Evolutionary conservation across 2,888 invertebrate genomes (phyloP).

Genomic region (Pteria penguin): DNA sequence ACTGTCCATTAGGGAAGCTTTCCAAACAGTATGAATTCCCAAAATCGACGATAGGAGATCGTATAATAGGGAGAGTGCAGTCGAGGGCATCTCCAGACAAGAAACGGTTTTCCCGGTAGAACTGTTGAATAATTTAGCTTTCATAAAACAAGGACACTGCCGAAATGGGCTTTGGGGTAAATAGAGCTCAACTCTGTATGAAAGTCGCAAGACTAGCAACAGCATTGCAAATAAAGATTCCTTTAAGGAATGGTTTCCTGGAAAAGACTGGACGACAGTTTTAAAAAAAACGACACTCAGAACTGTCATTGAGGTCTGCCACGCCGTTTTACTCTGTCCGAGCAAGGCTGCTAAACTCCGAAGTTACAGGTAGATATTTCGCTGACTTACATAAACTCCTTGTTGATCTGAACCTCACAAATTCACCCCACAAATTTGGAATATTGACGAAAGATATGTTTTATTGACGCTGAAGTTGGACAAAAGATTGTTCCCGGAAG

Average conservation of each 20-base stretch:
- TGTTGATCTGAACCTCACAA: not conserved
- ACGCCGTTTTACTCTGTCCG: slow-evolving; percentile 24
- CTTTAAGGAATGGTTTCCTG: slow-evolving; percentile 45
- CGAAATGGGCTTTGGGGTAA: slow-evolving; percentile 46
- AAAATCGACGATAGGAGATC: not conserved
- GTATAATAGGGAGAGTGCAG: not conserved
- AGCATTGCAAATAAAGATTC: slow-evolving; percentile 26
- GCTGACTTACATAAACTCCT: slow-evolving; percentile 13
- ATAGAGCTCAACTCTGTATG: slow-evolving; percentile 28
- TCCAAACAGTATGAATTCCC: not conserved
- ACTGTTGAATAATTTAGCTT: not conserved
- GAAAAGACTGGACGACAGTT: slow-evolving; percentile 44
- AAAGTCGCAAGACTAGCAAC: slow-evolving; percentile 30
- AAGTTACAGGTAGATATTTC: slow-evolving; percentile 23
- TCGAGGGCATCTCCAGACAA: not conserved
- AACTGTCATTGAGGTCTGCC: slow-evolving; percentile 37
- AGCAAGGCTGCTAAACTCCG: slow-evolving; percentile 32
- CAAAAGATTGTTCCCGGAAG: slow-evolving; percentile 40
- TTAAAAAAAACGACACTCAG: slow-evolving; percentile 37
- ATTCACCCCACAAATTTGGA: slow-evolving; percentile 22
- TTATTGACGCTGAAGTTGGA: slow-evolving; percentile 23
- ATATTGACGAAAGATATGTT: slow-evolving; percentile 29
- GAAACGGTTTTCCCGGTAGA: not conserved
- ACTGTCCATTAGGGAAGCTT: not conserved
- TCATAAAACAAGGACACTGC: slow-evolving; percentile 9